Percentiles rank a stretch among this genome's conserved stretches.
These are phyloP conservation scores for Acanthornis magna DNA, from an alignment of 2,797 vertebrate genomes.

Conservation along the genomic window DNA sequence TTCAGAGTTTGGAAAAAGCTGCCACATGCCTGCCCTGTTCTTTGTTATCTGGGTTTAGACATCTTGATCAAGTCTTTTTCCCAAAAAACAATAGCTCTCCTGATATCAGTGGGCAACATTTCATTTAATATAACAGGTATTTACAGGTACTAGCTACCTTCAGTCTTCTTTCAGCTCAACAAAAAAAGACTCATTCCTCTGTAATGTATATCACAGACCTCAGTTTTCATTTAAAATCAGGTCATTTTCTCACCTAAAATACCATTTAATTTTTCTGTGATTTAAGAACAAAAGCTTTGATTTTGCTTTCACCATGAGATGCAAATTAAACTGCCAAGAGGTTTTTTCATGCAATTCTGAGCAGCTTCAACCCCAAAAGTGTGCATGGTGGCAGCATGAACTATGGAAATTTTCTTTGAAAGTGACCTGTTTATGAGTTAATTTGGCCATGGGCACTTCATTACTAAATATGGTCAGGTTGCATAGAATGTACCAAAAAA, in stretches of 20 bases:
- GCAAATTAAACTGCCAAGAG: background rate
- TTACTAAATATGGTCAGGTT: background rate
- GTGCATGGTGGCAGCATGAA: background rate
- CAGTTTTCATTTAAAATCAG: background rate
- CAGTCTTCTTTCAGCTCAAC: background rate
- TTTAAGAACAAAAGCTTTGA: conserved; percentile 10
- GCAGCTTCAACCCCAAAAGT: background rate
- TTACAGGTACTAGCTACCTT: background rate
- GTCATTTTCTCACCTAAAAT: background rate
- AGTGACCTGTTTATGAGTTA: background rate
- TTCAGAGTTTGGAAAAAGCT: background rate
- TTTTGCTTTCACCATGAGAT: background rate
- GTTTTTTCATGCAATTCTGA: background rate
- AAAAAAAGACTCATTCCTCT: background rate
- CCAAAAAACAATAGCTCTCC: background rate
- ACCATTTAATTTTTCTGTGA: background rate
- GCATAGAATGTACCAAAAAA: background rate
- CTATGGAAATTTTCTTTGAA: background rate
- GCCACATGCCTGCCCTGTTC: background rate
- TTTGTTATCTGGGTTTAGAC: background rate
- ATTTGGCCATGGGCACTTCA: background rate
- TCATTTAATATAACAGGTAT: background rate
- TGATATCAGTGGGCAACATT: background rate
- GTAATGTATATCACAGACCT: background rate
- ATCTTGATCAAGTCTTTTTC: background rate